These are phyloP conservation scores for Lepidurus apus DNA, from an alignment of 1,140 invertebrate genomes.

Conservation along the genomic window DNA sequence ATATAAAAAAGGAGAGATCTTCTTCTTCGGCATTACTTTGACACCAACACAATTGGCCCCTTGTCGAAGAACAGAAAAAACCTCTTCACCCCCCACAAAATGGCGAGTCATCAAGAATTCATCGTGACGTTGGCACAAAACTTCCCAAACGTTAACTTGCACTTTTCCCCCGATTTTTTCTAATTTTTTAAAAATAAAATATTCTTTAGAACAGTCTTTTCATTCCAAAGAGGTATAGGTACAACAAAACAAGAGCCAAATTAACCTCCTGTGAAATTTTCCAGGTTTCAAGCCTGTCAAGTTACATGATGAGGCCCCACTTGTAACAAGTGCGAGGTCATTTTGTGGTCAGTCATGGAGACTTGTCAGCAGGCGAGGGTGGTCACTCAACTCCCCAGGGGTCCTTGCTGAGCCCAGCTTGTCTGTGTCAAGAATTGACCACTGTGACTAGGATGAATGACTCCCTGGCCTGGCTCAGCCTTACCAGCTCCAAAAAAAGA, in stretches of 20 bases:
- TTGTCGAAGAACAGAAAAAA: neutral
- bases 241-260: neutral
- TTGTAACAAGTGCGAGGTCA: constrained; percentile 21
- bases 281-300: constrained; percentile 21
- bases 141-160: neutral
- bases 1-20: neutral
- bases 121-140: constrained; percentile 18
- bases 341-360: constrained; percentile 21
- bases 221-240: neutral
- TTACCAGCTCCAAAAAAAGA: neutral
- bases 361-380: constrained; percentile 20
- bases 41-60: constrained; percentile 20
- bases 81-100: neutral
- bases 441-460: constrained; percentile 19
- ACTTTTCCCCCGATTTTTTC: neutral
- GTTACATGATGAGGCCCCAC: constrained; percentile 14
- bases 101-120: neutral
- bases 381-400: constrained; percentile 12
- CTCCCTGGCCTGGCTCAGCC: neutral
- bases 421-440: constrained; percentile 14
- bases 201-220: neutral
- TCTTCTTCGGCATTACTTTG: constrained; percentile 21
- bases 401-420: constrained; percentile 12
- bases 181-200: neutral
- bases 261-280: constrained; percentile 13